These are phyloP conservation scores for Alethe castanea DNA, from an alignment of 2,113 vertebrate genomes.

Conservation along the genomic window DNA sequence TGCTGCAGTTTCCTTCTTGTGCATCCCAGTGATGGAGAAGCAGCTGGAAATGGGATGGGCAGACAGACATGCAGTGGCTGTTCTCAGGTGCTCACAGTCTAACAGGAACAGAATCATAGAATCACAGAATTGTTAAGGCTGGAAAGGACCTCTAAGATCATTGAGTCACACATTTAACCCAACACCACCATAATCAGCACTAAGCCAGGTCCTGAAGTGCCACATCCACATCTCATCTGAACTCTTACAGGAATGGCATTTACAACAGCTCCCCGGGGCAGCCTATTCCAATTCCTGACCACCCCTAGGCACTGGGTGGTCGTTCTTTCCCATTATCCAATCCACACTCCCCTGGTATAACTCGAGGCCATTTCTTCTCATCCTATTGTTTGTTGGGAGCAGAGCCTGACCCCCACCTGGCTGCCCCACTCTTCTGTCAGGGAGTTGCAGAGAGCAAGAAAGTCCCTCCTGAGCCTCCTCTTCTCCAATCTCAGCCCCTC, in stretches of 20 bases:
- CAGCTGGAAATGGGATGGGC: accelerated
- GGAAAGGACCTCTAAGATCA: neutral
- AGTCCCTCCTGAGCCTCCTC: neutral
- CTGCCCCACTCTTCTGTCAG: neutral
- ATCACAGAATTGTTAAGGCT: neutral
- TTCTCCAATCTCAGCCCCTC: neutral
- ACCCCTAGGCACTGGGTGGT: neutral
- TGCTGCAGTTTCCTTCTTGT: neutral
- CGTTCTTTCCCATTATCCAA: neutral
- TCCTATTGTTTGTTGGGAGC: neutral
- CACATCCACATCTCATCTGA: neutral
- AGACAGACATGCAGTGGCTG: neutral
- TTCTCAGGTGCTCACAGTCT: neutral
- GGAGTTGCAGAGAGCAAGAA: neutral
- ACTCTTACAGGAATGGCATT: neutral
- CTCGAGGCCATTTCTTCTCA: neutral
- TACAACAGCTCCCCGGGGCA: neutral
- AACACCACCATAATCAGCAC: neutral
- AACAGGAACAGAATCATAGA: neutral
- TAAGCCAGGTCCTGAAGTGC: neutral
- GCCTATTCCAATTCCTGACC: neutral
- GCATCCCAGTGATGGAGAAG: neutral
- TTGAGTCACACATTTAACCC: neutral
- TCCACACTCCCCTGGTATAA: neutral
- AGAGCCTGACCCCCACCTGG: neutral